Base-by-base conservation (phyloP, 2,113 vertebrate genomes). In the Otolemur garnettii region DNA sequence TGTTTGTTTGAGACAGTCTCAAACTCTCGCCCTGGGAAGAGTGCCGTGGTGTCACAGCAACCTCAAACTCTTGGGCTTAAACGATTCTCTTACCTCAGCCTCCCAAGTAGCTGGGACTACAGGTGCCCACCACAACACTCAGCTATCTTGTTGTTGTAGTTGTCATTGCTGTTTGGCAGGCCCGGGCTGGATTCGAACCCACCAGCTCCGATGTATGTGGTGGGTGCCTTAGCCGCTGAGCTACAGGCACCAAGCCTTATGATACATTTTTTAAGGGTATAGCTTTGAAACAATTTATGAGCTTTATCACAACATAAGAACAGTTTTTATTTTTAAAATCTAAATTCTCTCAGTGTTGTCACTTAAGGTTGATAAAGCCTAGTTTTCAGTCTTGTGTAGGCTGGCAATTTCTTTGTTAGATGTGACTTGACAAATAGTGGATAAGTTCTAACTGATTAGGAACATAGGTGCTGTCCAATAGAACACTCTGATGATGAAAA, bases 211-310 rank as follows among this genome's bases (percentile, higher is more conserved):
- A 7, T 50, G 45, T 9, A 50, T 50, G 45, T 50, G 45, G 45
- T 7, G 10, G 45, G 45, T 10, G 10, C 45, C 45, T 10, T 50
- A 50, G 45, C 45, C 45, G 2, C 45, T 50, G 45, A 50, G 45
- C 45, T 9, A 28, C 45, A 50, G 45, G 45, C 45, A 50, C 45
- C 45, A 9, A 50, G 45, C 45, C 45, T 28, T n/a, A 4, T 94
- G 62, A 14, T 94, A 26, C 10, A 5, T 87, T 72, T 92, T 92
- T 77, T 93, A 68, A 94, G 45, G 26, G 50, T 81, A n/a, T 57
- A 96, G 50, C 55, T 94, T 93, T 50, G 15, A 84, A 75, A 87
- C 7, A 84, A 12, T 53, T 86, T 60, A 81, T 90, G 26, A 90
- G 28, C 59, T 94, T 92, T 82, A 90, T 24, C 93, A 0, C 30